These are phyloP conservation scores for Babylonia areolata DNA, from an alignment of 1,140 invertebrate species.

Conservation along the genomic window DNA sequence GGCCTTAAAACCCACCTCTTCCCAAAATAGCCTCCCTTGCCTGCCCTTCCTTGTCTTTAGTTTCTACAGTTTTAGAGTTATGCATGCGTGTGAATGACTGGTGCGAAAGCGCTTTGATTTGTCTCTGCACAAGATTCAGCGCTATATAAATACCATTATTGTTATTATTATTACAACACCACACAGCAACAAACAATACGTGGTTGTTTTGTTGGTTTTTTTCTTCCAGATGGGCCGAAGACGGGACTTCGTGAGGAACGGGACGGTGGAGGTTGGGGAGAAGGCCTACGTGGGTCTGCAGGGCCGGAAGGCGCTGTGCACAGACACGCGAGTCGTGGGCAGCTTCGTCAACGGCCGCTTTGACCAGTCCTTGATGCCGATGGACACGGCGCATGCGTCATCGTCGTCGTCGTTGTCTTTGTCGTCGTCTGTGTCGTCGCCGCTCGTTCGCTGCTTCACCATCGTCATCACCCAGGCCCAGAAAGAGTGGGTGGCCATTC, in stretches of 20 bases:
- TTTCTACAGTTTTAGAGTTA: no score
- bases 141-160: no score
- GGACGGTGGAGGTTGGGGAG: conserved; percentile 14
- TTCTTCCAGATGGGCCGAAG: neutral
- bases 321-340: conserved; percentile 17
- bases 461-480: conserved; percentile 36
- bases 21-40: no score
- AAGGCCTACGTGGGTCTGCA: neutral
- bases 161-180: no score
- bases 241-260: conserved; percentile 12
- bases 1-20: no score
- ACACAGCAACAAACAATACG: no score
- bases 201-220: neutral
- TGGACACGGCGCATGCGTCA: neutral
- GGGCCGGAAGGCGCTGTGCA: conserved; percentile 17
- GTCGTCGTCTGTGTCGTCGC: no score
- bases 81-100: no score
- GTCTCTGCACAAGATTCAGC: no score
- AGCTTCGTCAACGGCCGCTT: conserved; percentile 6
- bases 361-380: neutral
- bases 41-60: no score
- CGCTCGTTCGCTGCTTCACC: conserved; percentile 32
- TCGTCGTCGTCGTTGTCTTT: no score
- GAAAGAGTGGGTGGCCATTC: conserved; percentile 16
- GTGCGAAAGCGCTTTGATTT: no score